These are phyloP conservation scores for Calidris pugnax DNA, from an alignment of 2,113 vertebrate genomes.

Conservation along the genomic window DNA sequence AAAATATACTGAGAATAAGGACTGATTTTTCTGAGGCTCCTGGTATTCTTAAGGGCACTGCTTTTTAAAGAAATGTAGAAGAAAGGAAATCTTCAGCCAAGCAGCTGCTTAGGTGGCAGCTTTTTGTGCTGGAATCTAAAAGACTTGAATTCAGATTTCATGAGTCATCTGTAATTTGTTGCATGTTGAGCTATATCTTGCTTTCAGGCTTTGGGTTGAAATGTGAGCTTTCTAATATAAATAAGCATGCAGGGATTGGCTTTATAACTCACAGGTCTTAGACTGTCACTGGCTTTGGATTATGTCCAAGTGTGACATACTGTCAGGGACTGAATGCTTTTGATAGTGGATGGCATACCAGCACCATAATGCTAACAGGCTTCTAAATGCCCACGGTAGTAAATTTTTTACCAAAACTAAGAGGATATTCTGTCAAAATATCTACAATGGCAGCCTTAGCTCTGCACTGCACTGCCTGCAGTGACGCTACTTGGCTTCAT, in stretches of 20 bases:
- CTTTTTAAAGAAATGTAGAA: neutral
- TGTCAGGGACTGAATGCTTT: neutral
- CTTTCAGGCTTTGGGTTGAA: slow-evolving; percentile 20
- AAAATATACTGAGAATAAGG: neutral
- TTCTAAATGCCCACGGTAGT: neutral
- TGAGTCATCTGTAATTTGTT: slow-evolving; percentile 2
- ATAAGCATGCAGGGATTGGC: neutral
- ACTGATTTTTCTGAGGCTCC: neutral
- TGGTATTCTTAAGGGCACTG: neutral
- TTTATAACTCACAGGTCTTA: slow-evolving; percentile 18
- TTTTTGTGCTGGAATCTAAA: neutral
- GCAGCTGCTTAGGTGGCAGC: neutral
- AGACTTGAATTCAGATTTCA: neutral
- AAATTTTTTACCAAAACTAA: neutral
- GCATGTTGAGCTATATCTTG: slow-evolving; percentile 10
- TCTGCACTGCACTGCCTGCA: neutral
- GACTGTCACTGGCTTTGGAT: slow-evolving; percentile 28
- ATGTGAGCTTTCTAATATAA: slow-evolving; percentile 37
- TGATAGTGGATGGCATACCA: neutral
- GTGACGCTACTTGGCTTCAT: neutral
- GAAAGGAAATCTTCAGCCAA: neutral
- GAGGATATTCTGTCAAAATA: neutral
- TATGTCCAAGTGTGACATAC: slow-evolving; percentile 33
- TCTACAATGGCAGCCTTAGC: neutral
- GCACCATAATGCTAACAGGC: neutral